Conservation (phyloP, 2,113 vertebrate genomes). For the Pseudorasbora parva region DNA sequence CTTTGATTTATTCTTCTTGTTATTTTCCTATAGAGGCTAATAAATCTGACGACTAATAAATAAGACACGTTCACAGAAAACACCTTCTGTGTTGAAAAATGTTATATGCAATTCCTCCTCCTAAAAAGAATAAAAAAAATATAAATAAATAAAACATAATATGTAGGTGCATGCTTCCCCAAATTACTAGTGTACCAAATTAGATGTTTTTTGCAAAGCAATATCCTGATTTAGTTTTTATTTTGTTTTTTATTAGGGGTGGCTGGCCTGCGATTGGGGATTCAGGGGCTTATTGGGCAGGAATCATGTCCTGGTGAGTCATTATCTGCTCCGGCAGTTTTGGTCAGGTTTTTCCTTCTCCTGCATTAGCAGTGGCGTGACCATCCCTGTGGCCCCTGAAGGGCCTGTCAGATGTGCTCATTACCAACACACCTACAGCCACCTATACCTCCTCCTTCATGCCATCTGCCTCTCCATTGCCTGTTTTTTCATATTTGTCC, state of each 20-base stretch:
- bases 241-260: not conserved
- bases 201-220: not conserved
- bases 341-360: constrained; percentile 45
- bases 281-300: constrained; percentile 45
- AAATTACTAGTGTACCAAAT: not conserved
- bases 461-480: not conserved
- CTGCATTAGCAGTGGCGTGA: constrained; percentile 67
- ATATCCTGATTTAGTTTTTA: constrained; percentile 28
- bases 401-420: constrained; percentile 38
- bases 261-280: not conserved
- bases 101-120: too few species aligned
- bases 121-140: too few species aligned
- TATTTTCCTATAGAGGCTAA: too few species aligned
- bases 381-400: constrained; percentile 51
- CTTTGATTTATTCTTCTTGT: too few species aligned
- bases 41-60: too few species aligned
- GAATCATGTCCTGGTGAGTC: constrained; percentile 68
- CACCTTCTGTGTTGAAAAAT: too few species aligned
- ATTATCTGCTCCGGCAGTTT: constrained; percentile 69
- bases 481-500: not conserved
- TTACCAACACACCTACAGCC: constrained; percentile 28
- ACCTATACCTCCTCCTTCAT: not conserved
- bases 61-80: too few species aligned
- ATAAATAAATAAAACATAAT: not conserved
- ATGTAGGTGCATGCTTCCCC: not conserved